Percentiles rank a stretch among this genome's conserved stretches.
phyloP scores from a whole-genome alignment of 2,113 vertebrate species.

The Struthidea cinerea region DNA sequence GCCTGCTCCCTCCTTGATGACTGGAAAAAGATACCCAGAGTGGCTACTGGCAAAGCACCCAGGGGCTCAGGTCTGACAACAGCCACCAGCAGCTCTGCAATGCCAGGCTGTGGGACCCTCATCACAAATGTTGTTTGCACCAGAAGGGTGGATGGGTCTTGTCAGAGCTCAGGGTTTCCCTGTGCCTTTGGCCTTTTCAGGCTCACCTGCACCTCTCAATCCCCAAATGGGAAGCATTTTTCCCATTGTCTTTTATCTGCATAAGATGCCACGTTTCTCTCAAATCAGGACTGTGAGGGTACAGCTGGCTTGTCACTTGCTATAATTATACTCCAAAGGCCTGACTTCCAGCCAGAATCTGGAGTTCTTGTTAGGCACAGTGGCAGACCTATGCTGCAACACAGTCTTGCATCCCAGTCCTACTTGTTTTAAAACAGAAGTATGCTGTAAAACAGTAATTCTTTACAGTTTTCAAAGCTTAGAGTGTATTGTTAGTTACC shows the following conservation, averaged over 20 bases:
- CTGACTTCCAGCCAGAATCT: background rate
- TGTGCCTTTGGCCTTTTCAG: background rate
- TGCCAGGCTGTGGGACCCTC: background rate
- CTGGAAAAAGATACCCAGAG: background rate
- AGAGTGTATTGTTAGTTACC: background rate
- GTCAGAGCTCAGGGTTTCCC: background rate
- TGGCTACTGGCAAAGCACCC: background rate
- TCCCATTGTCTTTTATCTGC: background rate
- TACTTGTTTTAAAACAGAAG: background rate
- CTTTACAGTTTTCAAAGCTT: background rate
- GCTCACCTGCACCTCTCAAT: background rate
- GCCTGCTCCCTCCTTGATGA: background rate
- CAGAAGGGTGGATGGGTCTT: background rate
- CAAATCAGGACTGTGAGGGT: background rate
- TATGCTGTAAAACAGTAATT: background rate
- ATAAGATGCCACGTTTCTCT: background rate
- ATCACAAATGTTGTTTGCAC: background rate
- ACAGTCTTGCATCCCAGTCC: background rate
- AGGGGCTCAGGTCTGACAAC: background rate
- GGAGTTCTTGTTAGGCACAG: background rate
- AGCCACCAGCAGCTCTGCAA: background rate
- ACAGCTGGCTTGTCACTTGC: background rate
- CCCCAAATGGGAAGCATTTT: background rate
- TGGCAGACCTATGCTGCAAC: background rate
- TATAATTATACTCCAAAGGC: background rate